These are phyloP conservation scores for Rhopilema esculentum DNA, from an alignment of 30 jellyfish, hydroid and myxozoan species.

Conservation along the genomic window DNA sequence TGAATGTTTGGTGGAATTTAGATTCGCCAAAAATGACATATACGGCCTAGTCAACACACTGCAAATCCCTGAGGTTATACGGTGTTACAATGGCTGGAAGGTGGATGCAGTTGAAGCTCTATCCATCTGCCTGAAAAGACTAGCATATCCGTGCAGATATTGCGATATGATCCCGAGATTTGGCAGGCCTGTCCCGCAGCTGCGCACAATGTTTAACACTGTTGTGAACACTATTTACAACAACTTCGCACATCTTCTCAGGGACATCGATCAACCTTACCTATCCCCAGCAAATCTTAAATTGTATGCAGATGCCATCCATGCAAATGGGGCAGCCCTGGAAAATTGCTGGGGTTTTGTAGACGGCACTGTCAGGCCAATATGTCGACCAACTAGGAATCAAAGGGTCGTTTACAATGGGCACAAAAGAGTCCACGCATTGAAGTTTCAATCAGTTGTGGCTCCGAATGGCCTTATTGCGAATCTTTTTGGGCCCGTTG, in stretches of 20 bases:
- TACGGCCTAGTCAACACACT: slow-evolving; percentile 40
- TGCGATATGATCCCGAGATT: slow-evolving; percentile 52
- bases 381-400: slow-evolving; percentile 72
- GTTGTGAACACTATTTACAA: slow-evolving; percentile 21
- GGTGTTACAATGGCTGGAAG: slow-evolving; percentile 66
- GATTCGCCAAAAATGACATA: slow-evolving; percentile 40
- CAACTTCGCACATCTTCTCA: slow-evolving; percentile 42
- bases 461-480: slow-evolving; percentile 85
- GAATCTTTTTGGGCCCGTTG: slow-evolving; percentile 68
- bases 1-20: slow-evolving; percentile 53
- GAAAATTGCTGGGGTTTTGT: slow-evolving; percentile 70
- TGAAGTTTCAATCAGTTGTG: slow-evolving; percentile 74
- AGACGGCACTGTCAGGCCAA: slow-evolving; percentile 90
- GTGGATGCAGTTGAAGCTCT: slow-evolving; percentile 61
- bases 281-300: slow-evolving; percentile 33
- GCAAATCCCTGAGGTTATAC: slow-evolving; percentile 33
- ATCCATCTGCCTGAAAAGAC: slow-evolving; percentile 48
- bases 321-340: slow-evolving; percentile 58
- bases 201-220: slow-evolving; percentile 30
- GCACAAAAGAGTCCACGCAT: slow-evolving; percentile 84
- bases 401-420: slow-evolving; percentile 86
- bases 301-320: slow-evolving; percentile 51
- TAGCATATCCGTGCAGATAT: slow-evolving; percentile 79
- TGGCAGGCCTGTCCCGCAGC: slow-evolving; percentile 71
- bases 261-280: slow-evolving; percentile 59